These are phyloP conservation scores for Ametastegia equiseti DNA, from an alignment of 2,888 invertebrate genomes.

Conservation along the genomic window DNA sequence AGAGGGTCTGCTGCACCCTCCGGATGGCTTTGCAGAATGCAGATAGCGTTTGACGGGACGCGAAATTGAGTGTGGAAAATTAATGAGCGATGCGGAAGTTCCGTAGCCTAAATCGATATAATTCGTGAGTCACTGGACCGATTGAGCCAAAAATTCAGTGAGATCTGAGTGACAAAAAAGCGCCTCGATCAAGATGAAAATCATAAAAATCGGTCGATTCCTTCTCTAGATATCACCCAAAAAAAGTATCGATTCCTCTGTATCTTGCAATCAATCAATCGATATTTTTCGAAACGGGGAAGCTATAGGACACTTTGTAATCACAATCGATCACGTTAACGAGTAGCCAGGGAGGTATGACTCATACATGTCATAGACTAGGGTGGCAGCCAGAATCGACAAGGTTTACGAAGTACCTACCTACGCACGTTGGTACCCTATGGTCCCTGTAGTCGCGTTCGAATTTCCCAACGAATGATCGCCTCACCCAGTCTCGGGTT, in stretches of 20 bases:
- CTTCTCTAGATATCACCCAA: too few species aligned
- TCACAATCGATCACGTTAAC: conserved; percentile 43
- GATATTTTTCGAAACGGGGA: not conserved
- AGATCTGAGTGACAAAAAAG: too few species aligned
- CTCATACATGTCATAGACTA: conserved; percentile 11
- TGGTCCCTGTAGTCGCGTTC: conserved; percentile 35
- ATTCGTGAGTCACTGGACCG: too few species aligned
- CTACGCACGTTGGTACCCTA: not conserved
- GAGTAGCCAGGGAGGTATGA: conserved; percentile 35
- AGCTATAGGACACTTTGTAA: conserved; percentile 5
- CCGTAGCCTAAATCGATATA: not conserved
- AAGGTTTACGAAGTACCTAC: conserved; percentile 9
- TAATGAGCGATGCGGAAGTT: too few species aligned
- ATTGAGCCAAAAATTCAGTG: too few species aligned
- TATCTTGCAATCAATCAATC: not conserved
- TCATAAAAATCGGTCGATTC: too few species aligned
- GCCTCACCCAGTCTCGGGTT: conserved; percentile 52
- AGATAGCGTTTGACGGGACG: too few species aligned
- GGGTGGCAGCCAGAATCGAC: not conserved
- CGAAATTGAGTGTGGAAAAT: too few species aligned
- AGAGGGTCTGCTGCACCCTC: not conserved
- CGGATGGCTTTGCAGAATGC: not conserved
- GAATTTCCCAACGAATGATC: conserved; percentile 57
- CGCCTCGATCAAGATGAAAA: not conserved
- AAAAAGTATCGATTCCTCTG: not conserved